A percentile compares a stretch with the other conserved stretches of the same genome.
Evolutionary conservation across 2,888 invertebrate genomes (phyloP).

Genomic region (Thecocarcelia acutangulata): DNA sequence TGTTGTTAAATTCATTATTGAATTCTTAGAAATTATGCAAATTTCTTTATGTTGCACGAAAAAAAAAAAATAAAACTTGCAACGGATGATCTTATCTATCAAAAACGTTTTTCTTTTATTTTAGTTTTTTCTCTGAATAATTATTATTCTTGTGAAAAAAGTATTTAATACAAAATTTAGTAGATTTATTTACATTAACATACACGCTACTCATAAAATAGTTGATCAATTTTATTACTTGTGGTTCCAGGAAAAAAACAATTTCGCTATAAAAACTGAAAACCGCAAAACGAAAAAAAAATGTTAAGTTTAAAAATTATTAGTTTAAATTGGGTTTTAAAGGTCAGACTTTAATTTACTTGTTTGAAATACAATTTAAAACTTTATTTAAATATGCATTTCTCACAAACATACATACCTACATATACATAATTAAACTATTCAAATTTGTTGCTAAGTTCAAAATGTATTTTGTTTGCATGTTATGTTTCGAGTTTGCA

Average conservation of each 20-base stretch:
- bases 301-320: too few species aligned
- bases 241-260: too few species aligned
- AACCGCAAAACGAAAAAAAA: too few species aligned
- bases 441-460: conserved; percentile 40
- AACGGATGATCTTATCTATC: conserved; percentile 24
- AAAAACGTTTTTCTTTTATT: conserved; percentile 35
- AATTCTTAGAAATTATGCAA: conserved; percentile 61
- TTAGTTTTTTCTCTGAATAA: background rate
- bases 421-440: conserved; percentile 2
- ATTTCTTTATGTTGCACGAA: conserved; percentile 31
- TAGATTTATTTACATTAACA: background rate
- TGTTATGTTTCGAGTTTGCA: too few species aligned
- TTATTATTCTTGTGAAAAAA: conserved; percentile 18
- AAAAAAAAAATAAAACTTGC: background rate
- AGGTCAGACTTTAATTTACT: conserved; percentile 5
- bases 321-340: conserved; percentile 29
- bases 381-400: too few species aligned
- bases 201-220: too few species aligned
- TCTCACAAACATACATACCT: background rate
- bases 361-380: too few species aligned
- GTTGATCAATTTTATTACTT: too few species aligned
- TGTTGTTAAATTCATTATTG: conserved; percentile 54
- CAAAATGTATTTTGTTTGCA: conserved; percentile 8
- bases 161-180: background rate
- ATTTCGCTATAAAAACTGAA: too few species aligned